Evolutionary conservation across 2,113 vertebrate genomes (phyloP).

Genomic region (Triplophysa dalaica): DNA sequence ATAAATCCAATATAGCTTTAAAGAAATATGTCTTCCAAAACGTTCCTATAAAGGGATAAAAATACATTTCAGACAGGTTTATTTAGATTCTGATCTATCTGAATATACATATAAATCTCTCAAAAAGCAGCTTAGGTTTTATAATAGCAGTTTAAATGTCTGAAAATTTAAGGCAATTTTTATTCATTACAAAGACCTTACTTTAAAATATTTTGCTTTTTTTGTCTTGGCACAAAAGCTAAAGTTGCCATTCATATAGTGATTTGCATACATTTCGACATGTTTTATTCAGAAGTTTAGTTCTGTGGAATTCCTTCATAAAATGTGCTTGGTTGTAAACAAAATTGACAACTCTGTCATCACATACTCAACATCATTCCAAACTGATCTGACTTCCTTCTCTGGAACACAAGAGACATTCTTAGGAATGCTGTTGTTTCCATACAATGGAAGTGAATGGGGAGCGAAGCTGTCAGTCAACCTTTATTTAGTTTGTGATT

Average conservation of each 20-base stretch:
- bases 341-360: no score
- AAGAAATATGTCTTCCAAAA: not conserved
- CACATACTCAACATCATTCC: no score
- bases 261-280: not conserved
- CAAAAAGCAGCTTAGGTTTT: not conserved
- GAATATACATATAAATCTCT: not conserved
- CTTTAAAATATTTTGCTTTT: not conserved
- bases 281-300: not conserved
- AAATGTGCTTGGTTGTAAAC: not conserved
- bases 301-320: not conserved
- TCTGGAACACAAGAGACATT: no score
- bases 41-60: not conserved
- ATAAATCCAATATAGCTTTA: not conserved
- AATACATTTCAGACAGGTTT: not conserved
- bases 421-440: no score
- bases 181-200: not conserved
- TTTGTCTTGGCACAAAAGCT: slow-evolving; percentile 19
- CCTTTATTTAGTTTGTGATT: not conserved
- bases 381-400: no score
- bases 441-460: no score
- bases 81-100: not conserved
- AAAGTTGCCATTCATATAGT: not conserved
- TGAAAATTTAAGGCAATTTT: not conserved
- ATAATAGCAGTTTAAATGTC: not conserved
- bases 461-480: no score